These are phyloP conservation scores for Anabacerthia variegaticeps DNA, from an alignment of 2,797 vertebrate genomes.

Conservation along the genomic window DNA sequence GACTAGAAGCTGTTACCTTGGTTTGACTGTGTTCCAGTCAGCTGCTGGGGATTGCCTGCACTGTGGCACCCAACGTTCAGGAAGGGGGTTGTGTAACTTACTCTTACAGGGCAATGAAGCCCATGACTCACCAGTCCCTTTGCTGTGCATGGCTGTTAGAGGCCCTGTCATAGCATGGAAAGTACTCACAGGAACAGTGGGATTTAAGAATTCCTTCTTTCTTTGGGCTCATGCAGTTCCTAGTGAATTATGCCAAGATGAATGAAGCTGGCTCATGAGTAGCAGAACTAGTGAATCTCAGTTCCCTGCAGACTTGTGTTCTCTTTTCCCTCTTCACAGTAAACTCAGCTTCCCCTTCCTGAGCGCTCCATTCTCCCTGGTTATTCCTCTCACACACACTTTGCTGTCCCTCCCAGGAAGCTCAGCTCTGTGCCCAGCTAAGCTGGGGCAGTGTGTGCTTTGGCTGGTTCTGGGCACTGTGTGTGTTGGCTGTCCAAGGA, in stretches of 20 bases:
- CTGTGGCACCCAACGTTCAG: not conserved
- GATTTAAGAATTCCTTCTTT: not conserved
- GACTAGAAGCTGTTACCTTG: not conserved
- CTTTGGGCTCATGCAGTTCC: not conserved
- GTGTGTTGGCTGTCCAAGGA: not conserved
- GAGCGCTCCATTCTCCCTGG: not conserved
- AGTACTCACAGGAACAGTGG: not conserved
- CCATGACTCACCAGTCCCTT: not conserved
- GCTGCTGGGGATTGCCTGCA: not conserved
- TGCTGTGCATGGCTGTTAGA: not conserved
- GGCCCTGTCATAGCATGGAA: not conserved
- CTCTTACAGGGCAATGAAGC: not conserved
- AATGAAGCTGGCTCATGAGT: not conserved
- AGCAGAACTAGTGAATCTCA: not conserved
- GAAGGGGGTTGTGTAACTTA: conserved; percentile 16
- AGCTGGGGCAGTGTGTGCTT: accelerated
- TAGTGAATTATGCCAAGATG: not conserved
- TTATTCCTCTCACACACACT: not conserved
- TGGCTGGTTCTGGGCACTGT: not conserved
- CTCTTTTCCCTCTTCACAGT: not conserved
- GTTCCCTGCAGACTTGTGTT: not conserved
- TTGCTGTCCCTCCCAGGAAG: not conserved
- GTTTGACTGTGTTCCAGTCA: not conserved
- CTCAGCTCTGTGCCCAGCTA: not conserved
- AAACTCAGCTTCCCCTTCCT: conserved; percentile 8